These are phyloP conservation scores for Trogon melanurus DNA, from an alignment of 2,113 vertebrate genomes.

Conservation along the genomic window DNA sequence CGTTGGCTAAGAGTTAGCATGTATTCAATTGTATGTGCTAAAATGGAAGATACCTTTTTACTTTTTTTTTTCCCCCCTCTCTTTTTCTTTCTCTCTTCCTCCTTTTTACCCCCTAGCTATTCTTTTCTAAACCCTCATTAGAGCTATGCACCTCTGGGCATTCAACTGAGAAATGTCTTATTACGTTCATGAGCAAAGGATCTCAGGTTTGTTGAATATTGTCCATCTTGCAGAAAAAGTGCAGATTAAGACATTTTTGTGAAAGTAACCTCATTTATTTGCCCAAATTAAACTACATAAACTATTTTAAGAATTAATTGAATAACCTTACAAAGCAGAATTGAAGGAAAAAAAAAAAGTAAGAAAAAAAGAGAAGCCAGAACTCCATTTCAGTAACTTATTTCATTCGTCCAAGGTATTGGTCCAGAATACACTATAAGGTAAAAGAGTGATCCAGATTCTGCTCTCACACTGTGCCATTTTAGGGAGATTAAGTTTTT, in stretches of 20 bases:
- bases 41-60: not conserved
- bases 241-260: constrained; percentile 48
- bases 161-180: constrained; percentile 48
- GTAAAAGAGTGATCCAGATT: not conserved
- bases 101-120: not conserved
- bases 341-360: not conserved
- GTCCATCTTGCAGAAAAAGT: constrained; percentile 59
- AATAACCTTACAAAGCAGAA: constrained; percentile 10
- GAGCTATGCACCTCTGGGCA: constrained; percentile 4
- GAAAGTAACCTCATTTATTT: constrained; percentile 52
- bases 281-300: constrained; percentile 30
- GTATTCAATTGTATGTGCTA: not conserved
- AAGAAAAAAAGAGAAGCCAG: not conserved
- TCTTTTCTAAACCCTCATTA: constrained; percentile 32
- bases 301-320: constrained; percentile 53
- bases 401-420: not conserved
- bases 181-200: constrained; percentile 40
- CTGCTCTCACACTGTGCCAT: not conserved
- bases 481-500: not conserved
- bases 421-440: not conserved
- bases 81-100: not conserved
- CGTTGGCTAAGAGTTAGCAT: not conserved
- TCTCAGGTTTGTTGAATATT: constrained; percentile 34
- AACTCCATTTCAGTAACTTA: not conserved
- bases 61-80: not conserved